Percentiles rank a stretch among this genome's conserved stretches.
These are phyloP conservation scores for Ganaspis sp. DNA, from an alignment of 1,140 invertebrate species.

Conservation along the genomic window DNA sequence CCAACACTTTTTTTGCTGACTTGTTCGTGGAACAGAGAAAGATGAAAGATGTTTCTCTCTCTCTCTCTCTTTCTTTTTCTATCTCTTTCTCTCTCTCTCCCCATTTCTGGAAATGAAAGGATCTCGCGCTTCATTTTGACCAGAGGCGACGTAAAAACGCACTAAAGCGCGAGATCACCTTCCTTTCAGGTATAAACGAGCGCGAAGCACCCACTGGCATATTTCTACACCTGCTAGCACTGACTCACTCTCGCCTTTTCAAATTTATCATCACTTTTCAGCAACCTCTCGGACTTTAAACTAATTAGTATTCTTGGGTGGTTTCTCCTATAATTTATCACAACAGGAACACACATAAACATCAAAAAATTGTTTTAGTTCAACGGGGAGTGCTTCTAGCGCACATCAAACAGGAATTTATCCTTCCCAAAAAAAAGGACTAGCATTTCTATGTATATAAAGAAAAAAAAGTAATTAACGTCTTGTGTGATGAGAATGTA, in stretches of 20 bases:
- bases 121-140: slow-evolving; percentile 32
- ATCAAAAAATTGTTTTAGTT: neutral
- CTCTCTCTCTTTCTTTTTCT: too few relatives aligned
- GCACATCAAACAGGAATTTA: too few relatives aligned
- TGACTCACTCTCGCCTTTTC: slow-evolving; percentile 2
- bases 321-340: slow-evolving; percentile 13
- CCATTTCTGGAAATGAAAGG: slow-evolving; percentile 12
- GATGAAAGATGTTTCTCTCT: neutral
- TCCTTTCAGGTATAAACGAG: slow-evolving; percentile 5
- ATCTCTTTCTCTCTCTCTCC: neutral
- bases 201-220: slow-evolving; percentile 24
- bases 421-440: too few relatives aligned
- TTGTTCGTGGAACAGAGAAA: slow-evolving; percentile 32
- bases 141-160: neutral
- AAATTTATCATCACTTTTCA: slow-evolving; percentile 29
- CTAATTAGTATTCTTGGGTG: slow-evolving; percentile 26
- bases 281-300: slow-evolving; percentile 22
- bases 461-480: too few relatives aligned
- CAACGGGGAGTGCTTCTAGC: neutral
- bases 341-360: neutral
- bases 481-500: too few relatives aligned
- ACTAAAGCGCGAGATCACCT: slow-evolving; percentile 1
- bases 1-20: slow-evolving; percentile 38
- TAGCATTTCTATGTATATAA: too few relatives aligned
- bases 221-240: slow-evolving; percentile 13